Evolutionary conservation across 1,140 invertebrate genomes (phyloP).

Genomic region (Drosophila ercepeae): DNA sequence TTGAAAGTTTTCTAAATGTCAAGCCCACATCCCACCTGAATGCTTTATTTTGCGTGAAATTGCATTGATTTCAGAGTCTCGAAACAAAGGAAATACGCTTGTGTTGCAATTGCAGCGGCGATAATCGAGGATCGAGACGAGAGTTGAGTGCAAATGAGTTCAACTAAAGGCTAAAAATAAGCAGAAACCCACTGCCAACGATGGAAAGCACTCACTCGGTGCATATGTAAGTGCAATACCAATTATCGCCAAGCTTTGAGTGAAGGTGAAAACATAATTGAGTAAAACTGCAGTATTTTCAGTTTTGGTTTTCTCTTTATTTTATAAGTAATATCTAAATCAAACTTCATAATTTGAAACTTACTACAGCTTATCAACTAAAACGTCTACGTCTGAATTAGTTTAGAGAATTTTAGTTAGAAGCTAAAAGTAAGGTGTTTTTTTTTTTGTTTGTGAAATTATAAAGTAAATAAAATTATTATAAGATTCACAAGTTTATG

Average conservation of each 20-base stretch:
- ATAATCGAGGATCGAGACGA: constrained; percentile 24
- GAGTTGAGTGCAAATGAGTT: constrained; percentile 73
- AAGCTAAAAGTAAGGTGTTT: constrained; percentile 52
- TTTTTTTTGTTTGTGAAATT: constrained; percentile 52
- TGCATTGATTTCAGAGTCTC: constrained; percentile 19
- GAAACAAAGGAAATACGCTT: constrained; percentile 53
- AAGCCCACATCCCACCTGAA: not conserved
- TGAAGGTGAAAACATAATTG: constrained; percentile 10
- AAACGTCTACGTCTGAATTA: constrained; percentile 74
- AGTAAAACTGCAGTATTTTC: constrained; percentile 11
- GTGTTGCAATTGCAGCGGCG: constrained; percentile 31
- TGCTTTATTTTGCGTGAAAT: constrained; percentile 5
- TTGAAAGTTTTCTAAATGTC: constrained; percentile 27
- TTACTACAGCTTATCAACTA: constrained; percentile 62
- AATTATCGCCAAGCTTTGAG: constrained; percentile 10
- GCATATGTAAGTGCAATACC: constrained; percentile 9
- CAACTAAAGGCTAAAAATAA: constrained; percentile 76
- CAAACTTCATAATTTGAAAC: constrained; percentile 73
- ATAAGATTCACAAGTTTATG: constrained; percentile 56
- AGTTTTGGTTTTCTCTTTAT: constrained; percentile 69
- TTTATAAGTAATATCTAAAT: constrained; percentile 66
- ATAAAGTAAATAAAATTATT: constrained; percentile 58
- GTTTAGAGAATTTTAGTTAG: constrained; percentile 59
- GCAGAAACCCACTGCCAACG: constrained; percentile 8
- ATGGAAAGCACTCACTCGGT: constrained; percentile 19